phyloP scores from a whole-genome alignment of 37 sponge, comb jelly and placozoan species.

The Oscarella lobularis region DNA sequence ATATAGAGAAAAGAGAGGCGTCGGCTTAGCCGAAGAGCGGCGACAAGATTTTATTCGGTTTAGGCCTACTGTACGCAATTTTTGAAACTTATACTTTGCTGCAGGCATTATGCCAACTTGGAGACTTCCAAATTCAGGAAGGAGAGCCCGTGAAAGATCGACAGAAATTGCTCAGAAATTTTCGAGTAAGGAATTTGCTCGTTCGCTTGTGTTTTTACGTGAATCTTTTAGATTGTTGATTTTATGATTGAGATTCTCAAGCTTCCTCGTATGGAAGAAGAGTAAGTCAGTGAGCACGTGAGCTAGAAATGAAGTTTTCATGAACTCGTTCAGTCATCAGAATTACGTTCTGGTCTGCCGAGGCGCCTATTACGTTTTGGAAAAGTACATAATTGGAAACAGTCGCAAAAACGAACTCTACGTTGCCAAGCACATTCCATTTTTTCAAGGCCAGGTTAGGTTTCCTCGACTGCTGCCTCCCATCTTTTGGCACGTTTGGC shows the following conservation, averaged over 20 bases:
- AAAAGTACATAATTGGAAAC: slow-evolving; percentile 34
- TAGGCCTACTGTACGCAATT: too few species aligned
- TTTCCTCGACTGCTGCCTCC: neutral
- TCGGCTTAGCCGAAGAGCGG: too few species aligned
- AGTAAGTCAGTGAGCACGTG: too few species aligned
- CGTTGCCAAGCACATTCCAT: slow-evolving; percentile 39
- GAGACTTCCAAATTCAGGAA: slow-evolving; percentile 8
- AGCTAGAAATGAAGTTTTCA: too few species aligned
- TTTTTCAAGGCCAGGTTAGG: slow-evolving; percentile 24
- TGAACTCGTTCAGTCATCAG: too few species aligned
- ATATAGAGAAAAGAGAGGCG: too few species aligned
- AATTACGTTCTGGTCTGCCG: too few species aligned
- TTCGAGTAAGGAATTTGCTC: slow-evolving; percentile 31
- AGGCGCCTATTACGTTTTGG: slow-evolving; percentile 25
- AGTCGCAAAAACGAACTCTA: slow-evolving; percentile 64
- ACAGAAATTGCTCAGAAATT: slow-evolving; percentile 60
- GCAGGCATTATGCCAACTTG: slow-evolving; percentile 16
- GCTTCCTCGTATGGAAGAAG: too few species aligned
- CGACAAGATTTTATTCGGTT: too few species aligned
- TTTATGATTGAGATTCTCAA: slow-evolving; percentile 19
- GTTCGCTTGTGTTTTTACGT: slow-evolving; percentile 12
- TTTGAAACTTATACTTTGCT: too few species aligned
- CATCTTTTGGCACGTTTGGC: neutral
- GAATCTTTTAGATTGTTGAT: slow-evolving; percentile 22
- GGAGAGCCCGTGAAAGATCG: slow-evolving; percentile 26